Evolutionary conservation across 2,797 vertebrate species (phyloP), one percentile per base, ranked within the genome.

Genomic region (Artibeus lituratus): DNA sequence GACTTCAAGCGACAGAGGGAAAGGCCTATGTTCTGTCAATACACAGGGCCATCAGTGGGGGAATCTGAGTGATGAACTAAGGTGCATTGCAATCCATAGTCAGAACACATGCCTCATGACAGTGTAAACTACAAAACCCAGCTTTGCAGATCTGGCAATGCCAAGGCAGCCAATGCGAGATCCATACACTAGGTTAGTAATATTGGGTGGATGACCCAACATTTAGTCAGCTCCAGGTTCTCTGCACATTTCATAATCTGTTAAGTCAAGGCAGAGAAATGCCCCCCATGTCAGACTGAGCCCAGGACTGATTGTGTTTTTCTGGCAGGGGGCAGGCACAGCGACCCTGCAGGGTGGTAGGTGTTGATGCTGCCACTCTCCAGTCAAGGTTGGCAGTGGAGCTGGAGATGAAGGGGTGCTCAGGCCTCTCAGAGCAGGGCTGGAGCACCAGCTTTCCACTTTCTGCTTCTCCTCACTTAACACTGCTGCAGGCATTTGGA

Each of bases 141-240:
- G 87, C 47, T 74, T 26, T 67, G 21, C 80, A 22, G 35, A 76
- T 39, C 37, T 19, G 47, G 55, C 12, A 14, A 24, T 62, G 62
- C 74, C 62, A 85, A 16, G 10, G 21, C 9, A 73, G 53, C n/a
- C 16, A 62, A 15, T 62, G n/a, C 44, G 18, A 57, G 84, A 73
- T 47, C 26, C 39, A 67, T 8, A 91, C 7, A n/a, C 16, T 0
- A 1, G 53, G 51, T 94, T 47, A 95, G 70, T 92, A 74, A 95
- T 96, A 88, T 0, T 73, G 88, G 94, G 78, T 89, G 80, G 94
- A 53, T 95, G 97, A 95, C 96, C 94, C 94, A 96, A 85, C 95
- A 93, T 87, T 97, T 94, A 92, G 97, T 88, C 93, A 97, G 87
- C 39, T 95, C 93, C 95, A 82, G 83, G 94, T 97, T 96, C 87